Evolutionary conservation across 2,797 vertebrate genomes (phyloP).

Genomic region (Enteromius radiatus): DNA sequence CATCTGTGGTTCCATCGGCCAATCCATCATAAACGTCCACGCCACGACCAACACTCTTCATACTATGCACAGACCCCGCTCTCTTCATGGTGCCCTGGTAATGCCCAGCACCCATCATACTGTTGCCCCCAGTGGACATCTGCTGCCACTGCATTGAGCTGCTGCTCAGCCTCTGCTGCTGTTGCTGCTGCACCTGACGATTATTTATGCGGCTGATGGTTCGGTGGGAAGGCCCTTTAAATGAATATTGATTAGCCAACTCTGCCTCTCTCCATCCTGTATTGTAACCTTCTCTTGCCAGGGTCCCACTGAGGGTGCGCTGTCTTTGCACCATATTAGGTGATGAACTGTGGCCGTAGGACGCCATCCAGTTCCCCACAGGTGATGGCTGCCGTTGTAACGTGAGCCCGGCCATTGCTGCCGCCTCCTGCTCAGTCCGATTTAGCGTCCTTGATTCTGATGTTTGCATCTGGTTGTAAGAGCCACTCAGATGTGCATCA

Average conservation of each 20-base stretch:
- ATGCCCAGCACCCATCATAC: constrained; percentile 57
- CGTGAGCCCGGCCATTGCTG: constrained; percentile 56
- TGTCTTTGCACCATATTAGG: constrained; percentile 62
- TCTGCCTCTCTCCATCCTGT: constrained; percentile 70
- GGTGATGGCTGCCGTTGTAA: constrained; percentile 49
- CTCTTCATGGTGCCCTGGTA: constrained; percentile 75
- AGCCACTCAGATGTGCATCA: constrained; percentile 56
- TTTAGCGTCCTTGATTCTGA: constrained; percentile 67
- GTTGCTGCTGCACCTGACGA: constrained; percentile 73
- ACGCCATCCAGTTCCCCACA: constrained; percentile 46
- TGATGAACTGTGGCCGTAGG: constrained; percentile 47
- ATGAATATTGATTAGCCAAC: constrained; percentile 73
- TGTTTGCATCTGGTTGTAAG: constrained; percentile 66
- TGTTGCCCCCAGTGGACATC: constrained; percentile 57
- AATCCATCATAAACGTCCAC: constrained; percentile 80
- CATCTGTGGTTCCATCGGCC: constrained; percentile 73
- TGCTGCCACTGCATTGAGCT: constrained; percentile 66
- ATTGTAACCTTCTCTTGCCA: constrained; percentile 64
- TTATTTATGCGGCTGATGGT: constrained; percentile 92
- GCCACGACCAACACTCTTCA: constrained; percentile 82
- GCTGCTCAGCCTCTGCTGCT: constrained; percentile 60
- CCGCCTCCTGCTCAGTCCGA: constrained; percentile 66
- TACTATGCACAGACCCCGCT: constrained; percentile 82
- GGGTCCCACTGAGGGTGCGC: constrained; percentile 78
- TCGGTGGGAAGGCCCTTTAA: constrained; percentile 89